A percentile compares a stretch with the other conserved stretches of the same genome.
Conservation (phyloP, 2,113 vertebrate species). For the Anoura caudifer region DNA sequence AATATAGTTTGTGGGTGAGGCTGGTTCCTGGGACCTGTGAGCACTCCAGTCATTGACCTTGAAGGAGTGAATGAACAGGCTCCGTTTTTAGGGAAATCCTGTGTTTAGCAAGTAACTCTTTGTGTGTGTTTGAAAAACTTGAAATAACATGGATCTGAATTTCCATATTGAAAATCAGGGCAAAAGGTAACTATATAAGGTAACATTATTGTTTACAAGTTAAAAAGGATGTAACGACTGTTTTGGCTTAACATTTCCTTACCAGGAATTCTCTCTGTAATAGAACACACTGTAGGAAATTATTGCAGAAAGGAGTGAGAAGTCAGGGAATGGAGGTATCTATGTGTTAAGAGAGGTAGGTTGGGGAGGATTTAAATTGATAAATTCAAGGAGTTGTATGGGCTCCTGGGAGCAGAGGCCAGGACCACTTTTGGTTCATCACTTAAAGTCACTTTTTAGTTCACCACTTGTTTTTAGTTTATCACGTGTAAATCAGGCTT, state of each 20-base stretch:
- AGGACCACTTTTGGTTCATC: constrained; percentile 34
- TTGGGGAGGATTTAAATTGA: neutral
- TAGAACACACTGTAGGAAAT: neutral
- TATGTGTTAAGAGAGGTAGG: neutral
- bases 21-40: neutral
- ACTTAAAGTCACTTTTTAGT: neutral
- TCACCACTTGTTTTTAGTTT: neutral
- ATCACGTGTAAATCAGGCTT: neutral
- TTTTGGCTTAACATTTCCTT: neutral
- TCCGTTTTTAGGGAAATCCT: neutral
- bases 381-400: constrained; percentile 12
- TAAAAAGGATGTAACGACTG: neutral
- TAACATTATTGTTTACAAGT: neutral
- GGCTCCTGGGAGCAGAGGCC: neutral
- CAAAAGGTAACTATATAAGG: neutral
- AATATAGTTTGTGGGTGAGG: neutral
- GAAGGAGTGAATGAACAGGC: neutral
- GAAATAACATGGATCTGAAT: neutral
- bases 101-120: neutral
- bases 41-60: neutral
- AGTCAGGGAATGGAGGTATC: neutral
- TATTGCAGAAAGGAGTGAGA: neutral
- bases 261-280: neutral
- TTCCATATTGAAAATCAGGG: constrained; percentile 27
- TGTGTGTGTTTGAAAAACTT: neutral